Percentiles rank a stretch among this genome's conserved stretches.
These are phyloP conservation scores for Passer montanus DNA, from an alignment of 2,113 vertebrate genomes.

Conservation along the genomic window DNA sequence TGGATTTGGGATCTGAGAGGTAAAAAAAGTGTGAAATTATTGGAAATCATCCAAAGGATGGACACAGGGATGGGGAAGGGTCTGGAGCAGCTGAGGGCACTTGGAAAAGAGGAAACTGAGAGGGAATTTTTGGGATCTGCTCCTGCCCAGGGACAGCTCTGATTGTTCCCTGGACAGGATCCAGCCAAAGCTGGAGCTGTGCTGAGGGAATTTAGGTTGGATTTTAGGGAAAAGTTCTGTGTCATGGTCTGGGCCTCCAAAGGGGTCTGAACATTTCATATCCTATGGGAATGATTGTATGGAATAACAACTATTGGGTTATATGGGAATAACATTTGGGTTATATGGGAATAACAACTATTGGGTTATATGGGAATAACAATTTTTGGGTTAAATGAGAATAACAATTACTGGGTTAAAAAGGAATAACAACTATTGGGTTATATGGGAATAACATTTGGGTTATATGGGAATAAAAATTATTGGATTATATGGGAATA, in stretches of 20 bases:
- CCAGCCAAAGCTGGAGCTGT: not conserved
- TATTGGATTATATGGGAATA: no score
- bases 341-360: not conserved
- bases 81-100: no score
- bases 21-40: no score
- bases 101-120: not conserved
- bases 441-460: not conserved
- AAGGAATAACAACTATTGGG: not conserved
- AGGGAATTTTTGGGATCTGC: not conserved
- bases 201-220: not conserved
- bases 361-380: no score
- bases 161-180: not conserved
- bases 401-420: not conserved
- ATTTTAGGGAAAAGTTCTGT: not conserved
- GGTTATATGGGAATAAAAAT: not conserved
- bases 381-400: not conserved
- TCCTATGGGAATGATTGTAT: not conserved
- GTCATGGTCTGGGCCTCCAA: not conserved
- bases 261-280: accelerated
- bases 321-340: no score
- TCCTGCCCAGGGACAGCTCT: not conserved
- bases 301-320: not conserved
- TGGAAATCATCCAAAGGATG: no score
- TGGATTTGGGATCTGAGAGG: no score
- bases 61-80: no score